These are phyloP conservation scores for Sparus aurata DNA, from an alignment of 2,797 vertebrate genomes.

Conservation along the genomic window DNA sequence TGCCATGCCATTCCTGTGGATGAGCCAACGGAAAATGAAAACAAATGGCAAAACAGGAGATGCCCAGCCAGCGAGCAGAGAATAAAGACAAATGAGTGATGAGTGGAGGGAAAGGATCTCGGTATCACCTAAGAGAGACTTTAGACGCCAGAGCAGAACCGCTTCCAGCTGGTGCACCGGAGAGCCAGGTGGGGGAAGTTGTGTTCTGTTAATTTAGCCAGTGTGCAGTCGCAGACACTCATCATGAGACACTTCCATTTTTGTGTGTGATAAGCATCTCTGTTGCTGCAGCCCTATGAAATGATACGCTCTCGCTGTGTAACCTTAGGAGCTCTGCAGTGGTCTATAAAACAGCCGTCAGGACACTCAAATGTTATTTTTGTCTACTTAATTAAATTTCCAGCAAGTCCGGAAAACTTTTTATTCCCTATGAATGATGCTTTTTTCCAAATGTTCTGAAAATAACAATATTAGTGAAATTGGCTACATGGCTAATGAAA, in stretches of 20 bases:
- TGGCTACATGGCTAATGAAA: background rate
- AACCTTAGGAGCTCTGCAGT: background rate
- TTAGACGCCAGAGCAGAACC: slow-evolving; percentile 20
- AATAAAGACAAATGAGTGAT: slow-evolving; percentile 24
- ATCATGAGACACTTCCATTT: slow-evolving; percentile 29
- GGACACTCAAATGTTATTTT: slow-evolving; percentile 4
- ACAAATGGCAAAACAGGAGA: slow-evolving; percentile 25
- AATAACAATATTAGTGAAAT: background rate
- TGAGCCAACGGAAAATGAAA: slow-evolving; percentile 38
- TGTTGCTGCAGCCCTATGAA: background rate
- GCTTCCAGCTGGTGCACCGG: slow-evolving; percentile 21
- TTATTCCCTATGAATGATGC: background rate
- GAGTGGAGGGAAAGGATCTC: slow-evolving; percentile 7
- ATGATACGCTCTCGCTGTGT: background rate
- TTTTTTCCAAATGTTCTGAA: background rate
- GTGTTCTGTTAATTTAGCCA: slow-evolving; percentile 24
- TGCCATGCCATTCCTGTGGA: slow-evolving; percentile 30
- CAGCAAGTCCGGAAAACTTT: background rate
- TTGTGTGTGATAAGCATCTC: slow-evolving; percentile 12
- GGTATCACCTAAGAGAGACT: slow-evolving; percentile 31
- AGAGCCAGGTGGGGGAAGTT: background rate
- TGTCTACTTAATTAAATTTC: background rate
- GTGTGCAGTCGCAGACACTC: slow-evolving; percentile 12
- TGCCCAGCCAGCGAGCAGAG: slow-evolving; percentile 4
- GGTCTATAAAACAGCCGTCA: background rate